Conservation (phyloP, 2,888 invertebrate genomes). For the Sipha maydis region DNA sequence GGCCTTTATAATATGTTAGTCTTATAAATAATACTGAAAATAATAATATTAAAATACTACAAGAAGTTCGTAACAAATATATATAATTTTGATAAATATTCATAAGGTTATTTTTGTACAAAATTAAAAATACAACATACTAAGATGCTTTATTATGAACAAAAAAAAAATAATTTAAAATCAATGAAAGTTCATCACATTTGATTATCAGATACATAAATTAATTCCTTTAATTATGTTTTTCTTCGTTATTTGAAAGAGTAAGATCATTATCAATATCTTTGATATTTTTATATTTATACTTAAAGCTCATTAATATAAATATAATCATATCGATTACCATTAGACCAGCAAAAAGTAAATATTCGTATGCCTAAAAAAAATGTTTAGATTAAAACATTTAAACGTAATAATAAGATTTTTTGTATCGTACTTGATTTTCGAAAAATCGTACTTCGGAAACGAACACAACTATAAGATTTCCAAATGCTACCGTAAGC, state of each 20-base stretch:
- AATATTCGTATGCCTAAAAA: conserved; percentile 84
- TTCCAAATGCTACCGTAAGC: conserved; percentile 92
- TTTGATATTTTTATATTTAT: conserved; percentile 72
- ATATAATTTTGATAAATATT: too few species aligned
- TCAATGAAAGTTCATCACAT: not conserved
- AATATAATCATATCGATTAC: conserved; percentile 84
- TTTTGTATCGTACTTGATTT: conserved; percentile 73
- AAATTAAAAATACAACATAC: not conserved
- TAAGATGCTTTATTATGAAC: too few species aligned
- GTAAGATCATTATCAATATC: not conserved
- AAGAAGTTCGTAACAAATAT: too few species aligned
- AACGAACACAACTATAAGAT: conserved; percentile 89
- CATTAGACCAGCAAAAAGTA: conserved; percentile 89
- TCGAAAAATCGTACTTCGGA: conserved; percentile 82
- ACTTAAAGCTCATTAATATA: conserved; percentile 80
- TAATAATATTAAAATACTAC: too few species aligned
- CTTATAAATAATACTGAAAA: too few species aligned
- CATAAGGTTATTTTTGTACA: not conserved
- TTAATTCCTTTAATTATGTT: not conserved
- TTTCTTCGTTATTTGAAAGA: not conserved
- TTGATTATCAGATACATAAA: not conserved
- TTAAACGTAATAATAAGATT: not conserved
- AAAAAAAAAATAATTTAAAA: not conserved
- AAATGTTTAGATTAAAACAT: not conserved
- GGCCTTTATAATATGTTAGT: too few species aligned